Conservation (phyloP, 1,140 invertebrate genomes). For the Limonius californicus region DNA sequence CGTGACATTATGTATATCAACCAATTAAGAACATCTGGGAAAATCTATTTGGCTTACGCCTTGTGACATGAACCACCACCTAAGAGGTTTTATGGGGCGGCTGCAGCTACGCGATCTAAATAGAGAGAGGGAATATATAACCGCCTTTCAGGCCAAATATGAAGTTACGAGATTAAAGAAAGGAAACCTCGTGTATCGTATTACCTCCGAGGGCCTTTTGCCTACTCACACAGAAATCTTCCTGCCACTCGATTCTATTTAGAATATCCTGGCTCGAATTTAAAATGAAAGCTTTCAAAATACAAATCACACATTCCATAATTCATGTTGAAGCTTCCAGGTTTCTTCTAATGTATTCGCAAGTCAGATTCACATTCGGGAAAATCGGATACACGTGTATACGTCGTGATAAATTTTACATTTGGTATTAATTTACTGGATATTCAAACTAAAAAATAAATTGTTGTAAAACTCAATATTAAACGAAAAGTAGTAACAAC, state of each 20-base stretch:
- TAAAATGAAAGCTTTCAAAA: neutral
- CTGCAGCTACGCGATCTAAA: neutral
- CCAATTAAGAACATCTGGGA: conserved; percentile 1
- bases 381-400: too few relatives aligned
- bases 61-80: neutral
- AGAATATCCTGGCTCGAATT: neutral
- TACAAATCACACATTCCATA: neutral
- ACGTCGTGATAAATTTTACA: too few relatives aligned
- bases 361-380: too few relatives aligned
- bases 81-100: neutral
- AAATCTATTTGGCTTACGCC: conserved; percentile 1
- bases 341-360: too few relatives aligned
- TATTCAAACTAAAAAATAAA: too few relatives aligned
- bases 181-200: neutral
- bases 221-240: neutral
- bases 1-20: conserved; percentile 1
- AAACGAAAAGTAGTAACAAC: too few relatives aligned
- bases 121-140: neutral
- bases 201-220: neutral
- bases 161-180: conserved; percentile 1
- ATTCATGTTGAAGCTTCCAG: neutral
- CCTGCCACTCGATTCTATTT: neutral
- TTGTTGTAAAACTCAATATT: too few relatives aligned
- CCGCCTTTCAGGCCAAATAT: neutral
- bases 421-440: too few relatives aligned